These are phyloP conservation scores for Drosophila macrospina DNA, from an alignment of 2,888 invertebrate species.

Conservation along the genomic window DNA sequence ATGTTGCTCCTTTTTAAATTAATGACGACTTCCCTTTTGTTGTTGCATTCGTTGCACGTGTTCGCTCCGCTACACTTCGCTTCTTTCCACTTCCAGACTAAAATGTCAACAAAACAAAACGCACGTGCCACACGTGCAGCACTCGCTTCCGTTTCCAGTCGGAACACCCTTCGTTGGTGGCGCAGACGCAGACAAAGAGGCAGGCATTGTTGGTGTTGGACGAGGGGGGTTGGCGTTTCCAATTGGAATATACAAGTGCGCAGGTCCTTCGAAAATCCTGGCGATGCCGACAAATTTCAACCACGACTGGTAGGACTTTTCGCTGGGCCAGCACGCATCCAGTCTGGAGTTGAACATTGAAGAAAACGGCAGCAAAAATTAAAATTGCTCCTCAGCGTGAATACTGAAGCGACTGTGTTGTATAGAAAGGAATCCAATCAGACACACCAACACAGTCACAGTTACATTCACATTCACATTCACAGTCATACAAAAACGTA, in stretches of 20 bases:
- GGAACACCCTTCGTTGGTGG: conserved; percentile 44
- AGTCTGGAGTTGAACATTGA: conserved; percentile 85
- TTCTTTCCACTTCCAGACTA: conserved; percentile 3
- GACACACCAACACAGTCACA: conserved; percentile 60
- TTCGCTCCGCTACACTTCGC: neutral
- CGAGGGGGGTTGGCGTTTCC: conserved; percentile 46
- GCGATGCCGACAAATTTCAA: conserved; percentile 60
- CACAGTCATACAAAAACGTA: conserved; percentile 45
- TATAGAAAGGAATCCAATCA: conserved; percentile 74
- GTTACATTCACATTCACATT: conserved; percentile 43
- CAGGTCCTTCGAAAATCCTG: conserved; percentile 84
- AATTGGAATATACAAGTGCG: conserved; percentile 80
- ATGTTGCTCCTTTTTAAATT: conserved; percentile 7
- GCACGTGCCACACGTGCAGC: conserved; percentile 61
- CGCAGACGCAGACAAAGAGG: conserved; percentile 40
- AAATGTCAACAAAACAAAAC: conserved; percentile 75
- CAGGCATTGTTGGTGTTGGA: conserved; percentile 9
- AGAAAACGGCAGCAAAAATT: conserved; percentile 83
- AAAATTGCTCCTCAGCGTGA: conserved; percentile 66
- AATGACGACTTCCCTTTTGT: conserved; percentile 5
- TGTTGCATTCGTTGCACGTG: conserved; percentile 53
- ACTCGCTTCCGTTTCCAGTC: conserved; percentile 52
- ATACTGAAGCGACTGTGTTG: conserved; percentile 65
- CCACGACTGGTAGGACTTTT: conserved; percentile 78
- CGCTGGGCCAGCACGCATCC: conserved; percentile 74